phyloP scores from a whole-genome alignment of 2,113 vertebrate species.

The Grammomys surdaster region DNA sequence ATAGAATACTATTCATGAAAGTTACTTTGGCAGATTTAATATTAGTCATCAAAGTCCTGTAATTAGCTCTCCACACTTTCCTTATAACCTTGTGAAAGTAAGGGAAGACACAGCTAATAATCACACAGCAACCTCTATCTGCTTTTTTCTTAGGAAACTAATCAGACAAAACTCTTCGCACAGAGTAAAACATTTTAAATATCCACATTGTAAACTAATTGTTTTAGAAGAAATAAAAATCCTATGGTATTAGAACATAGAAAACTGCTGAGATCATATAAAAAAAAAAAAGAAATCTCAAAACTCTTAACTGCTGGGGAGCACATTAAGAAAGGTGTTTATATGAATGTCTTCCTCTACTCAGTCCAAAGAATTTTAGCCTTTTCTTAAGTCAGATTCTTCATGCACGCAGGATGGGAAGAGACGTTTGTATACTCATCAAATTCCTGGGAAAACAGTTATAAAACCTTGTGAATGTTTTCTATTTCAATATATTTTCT shows the following conservation, averaged over 20 bases:
- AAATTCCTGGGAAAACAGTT: not conserved
- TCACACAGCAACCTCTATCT: not conserved
- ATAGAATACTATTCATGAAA: slow-evolving; percentile 10
- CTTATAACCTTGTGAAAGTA: not conserved
- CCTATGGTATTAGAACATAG: not conserved
- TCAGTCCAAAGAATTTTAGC: not conserved
- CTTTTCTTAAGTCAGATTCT: not conserved
- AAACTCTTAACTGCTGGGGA: not conserved
- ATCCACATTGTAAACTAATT: not conserved
- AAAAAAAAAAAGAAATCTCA: not conserved
- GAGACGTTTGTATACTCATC: not conserved
- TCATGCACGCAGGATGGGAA: not conserved
- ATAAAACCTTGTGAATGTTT: not conserved
- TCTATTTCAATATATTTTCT: slow-evolving; percentile 25
- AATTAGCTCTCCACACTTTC: slow-evolving; percentile 40
- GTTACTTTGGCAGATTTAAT: slow-evolving; percentile 19
- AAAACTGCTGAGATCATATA: not conserved
- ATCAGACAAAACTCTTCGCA: not conserved
- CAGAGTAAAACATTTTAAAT: not conserved
- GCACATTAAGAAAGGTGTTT: not conserved
- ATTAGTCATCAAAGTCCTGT: not conserved
- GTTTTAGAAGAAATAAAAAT: slow-evolving; percentile 43
- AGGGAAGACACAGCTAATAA: not conserved
- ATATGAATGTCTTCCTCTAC: not conserved
- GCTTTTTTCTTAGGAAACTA: not conserved